phyloP scores from a whole-genome alignment of 2,888 invertebrate genomes.

The Leptinotarsa peninsularis region DNA sequence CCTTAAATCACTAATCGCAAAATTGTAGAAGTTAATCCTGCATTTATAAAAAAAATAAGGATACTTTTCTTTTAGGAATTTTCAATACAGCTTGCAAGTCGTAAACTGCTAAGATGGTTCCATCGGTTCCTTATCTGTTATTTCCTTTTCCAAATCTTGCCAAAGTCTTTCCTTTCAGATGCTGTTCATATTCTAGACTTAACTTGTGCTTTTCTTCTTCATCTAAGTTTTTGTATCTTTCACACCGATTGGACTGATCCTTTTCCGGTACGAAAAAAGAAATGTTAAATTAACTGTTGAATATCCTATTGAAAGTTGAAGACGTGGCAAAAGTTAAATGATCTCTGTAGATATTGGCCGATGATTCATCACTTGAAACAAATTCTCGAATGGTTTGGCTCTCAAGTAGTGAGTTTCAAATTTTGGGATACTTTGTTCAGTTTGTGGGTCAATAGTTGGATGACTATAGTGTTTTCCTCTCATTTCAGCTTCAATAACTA shows the following conservation, averaged over 20 bases:
- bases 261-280: slow-evolving; percentile 18
- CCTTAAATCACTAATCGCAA: slow-evolving; percentile 50
- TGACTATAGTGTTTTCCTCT: slow-evolving; percentile 36
- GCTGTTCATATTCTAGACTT: slow-evolving; percentile 17
- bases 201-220: neutral
- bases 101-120: slow-evolving; percentile 20
- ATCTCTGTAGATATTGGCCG: slow-evolving; percentile 16
- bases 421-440: slow-evolving; percentile 23
- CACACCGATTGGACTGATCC: neutral
- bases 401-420: slow-evolving; percentile 18
- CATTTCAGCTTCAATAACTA: slow-evolving; percentile 18
- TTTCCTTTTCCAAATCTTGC: slow-evolving; percentile 22
- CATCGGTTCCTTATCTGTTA: slow-evolving; percentile 4
- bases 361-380: slow-evolving; percentile 10
- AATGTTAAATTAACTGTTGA: slow-evolving; percentile 14
- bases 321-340: slow-evolving; percentile 3
- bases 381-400: slow-evolving; percentile 17
- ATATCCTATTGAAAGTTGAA: slow-evolving; percentile 17
- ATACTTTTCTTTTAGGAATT: slow-evolving; percentile 26
- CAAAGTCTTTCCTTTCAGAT: slow-evolving; percentile 29
- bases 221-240: neutral
- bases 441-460: slow-evolving; percentile 26
- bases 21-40: slow-evolving; percentile 46
- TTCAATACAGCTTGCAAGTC: slow-evolving; percentile 27
- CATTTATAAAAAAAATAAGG: slow-evolving; percentile 49